A percentile compares a stretch with the other conserved stretches of the same genome.
phyloP scores from a whole-genome alignment of 2,888 invertebrate genomes.

The Nomada hirtipes region DNA sequence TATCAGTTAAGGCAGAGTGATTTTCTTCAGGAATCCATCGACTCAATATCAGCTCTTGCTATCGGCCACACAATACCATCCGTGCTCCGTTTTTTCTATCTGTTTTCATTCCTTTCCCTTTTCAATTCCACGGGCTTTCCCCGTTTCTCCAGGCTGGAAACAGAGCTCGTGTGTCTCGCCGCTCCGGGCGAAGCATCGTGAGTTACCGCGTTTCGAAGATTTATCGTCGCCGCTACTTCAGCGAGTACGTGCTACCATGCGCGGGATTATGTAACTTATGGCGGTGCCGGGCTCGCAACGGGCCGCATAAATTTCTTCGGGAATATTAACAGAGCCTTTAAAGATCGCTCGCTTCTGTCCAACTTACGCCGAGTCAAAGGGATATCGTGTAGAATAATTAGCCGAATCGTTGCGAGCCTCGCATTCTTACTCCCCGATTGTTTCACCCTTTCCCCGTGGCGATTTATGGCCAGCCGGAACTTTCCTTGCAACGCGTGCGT shows the following conservation, averaged over 20 bases:
- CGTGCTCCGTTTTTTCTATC: background rate
- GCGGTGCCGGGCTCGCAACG: constrained; percentile 43
- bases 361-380: constrained; percentile 22
- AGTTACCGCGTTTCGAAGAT: constrained; percentile 64
- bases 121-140: constrained; percentile 19
- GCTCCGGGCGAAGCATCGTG: constrained; percentile 54
- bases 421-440: constrained; percentile 3
- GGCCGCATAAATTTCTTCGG: constrained; percentile 61
- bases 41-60: constrained; percentile 16
- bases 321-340: constrained; percentile 59
- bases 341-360: constrained; percentile 51
- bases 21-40: too few species aligned
- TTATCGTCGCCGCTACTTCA: constrained; percentile 62
- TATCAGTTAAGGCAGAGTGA: too few species aligned
- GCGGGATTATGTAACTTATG: constrained; percentile 62
- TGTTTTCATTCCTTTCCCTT: constrained; percentile 11
- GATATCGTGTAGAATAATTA: constrained; percentile 48
- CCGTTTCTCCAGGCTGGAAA: constrained; percentile 21
- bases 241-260: constrained; percentile 59
- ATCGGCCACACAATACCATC: constrained; percentile 48
- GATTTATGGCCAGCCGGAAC: constrained; percentile 11
- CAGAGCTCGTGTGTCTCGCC: constrained; percentile 43
- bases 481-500: background rate
- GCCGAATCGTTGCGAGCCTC: constrained; percentile 22
- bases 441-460: constrained; percentile 6